These are phyloP conservation scores for Limonius californicus DNA, from an alignment of 1,140 invertebrate species.

Conservation along the genomic window DNA sequence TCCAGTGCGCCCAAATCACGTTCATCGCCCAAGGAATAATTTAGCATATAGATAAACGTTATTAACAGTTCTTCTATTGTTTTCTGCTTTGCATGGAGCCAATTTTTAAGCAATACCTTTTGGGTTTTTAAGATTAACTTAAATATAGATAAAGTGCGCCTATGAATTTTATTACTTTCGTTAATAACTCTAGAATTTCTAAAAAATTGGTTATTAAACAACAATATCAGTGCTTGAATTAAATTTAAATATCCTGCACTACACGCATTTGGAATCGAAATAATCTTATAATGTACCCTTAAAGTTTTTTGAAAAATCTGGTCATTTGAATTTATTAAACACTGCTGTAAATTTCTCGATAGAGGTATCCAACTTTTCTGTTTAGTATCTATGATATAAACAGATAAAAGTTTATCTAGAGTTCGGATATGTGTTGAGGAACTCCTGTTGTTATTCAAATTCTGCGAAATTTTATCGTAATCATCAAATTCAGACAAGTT, in stretches of 20 bases:
- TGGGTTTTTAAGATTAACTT: constrained; percentile 20
- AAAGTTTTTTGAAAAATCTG: constrained; percentile 22
- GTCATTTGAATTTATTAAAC: constrained; percentile 21
- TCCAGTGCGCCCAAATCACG: constrained; percentile 11
- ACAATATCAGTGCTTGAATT: constrained; percentile 13
- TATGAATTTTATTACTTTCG: constrained; percentile 3
- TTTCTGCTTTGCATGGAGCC: constrained; percentile 18
- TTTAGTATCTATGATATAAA: neutral
- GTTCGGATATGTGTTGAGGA: neutral
- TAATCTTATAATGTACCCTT: constrained; percentile 25
- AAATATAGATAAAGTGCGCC: constrained; percentile 7
- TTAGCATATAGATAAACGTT: constrained; percentile 19
- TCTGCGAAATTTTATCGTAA: neutral
- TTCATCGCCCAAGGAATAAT: neutral
- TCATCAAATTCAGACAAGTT: neutral
- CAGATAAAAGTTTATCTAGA: neutral
- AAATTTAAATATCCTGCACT: constrained; percentile 25
- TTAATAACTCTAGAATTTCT: neutral
- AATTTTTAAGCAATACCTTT: constrained; percentile 16
- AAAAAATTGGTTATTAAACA: constrained; percentile 19
- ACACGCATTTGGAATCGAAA: constrained; percentile 3
- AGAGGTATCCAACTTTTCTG: constrained; percentile 19
- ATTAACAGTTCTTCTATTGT: constrained; percentile 18
- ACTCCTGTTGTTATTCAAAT: neutral
- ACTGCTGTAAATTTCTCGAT: constrained; percentile 21